These are phyloP conservation scores for Phoxinus phoxinus DNA, from an alignment of 2,113 vertebrate genomes.

Conservation along the genomic window DNA sequence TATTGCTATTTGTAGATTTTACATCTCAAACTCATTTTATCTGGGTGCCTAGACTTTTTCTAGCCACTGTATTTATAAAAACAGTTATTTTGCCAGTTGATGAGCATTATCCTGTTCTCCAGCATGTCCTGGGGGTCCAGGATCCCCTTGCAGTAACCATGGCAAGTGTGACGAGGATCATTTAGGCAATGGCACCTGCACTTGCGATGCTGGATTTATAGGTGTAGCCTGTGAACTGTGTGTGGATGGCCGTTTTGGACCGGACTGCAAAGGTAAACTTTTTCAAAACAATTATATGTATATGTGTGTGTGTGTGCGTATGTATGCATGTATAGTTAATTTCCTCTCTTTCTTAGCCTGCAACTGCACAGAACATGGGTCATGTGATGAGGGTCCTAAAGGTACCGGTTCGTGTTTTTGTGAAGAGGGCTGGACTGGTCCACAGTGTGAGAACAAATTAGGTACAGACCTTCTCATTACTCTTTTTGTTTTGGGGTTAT, in stretches of 20 bases:
- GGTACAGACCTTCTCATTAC: conserved; percentile 66
- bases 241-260: conserved; percentile 77
- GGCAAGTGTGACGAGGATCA: conserved; percentile 82
- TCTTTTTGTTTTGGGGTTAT: background rate
- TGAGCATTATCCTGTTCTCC: conserved; percentile 4
- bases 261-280: conserved; percentile 80
- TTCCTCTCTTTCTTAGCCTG: conserved; percentile 77
- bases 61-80: background rate
- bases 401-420: conserved; percentile 88
- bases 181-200: conserved; percentile 81
- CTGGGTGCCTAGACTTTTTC: background rate
- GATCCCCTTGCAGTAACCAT: conserved; percentile 79
- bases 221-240: conserved; percentile 88
- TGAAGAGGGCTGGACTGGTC: conserved; percentile 86
- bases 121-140: conserved; percentile 88
- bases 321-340: background rate
- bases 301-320: too few relatives aligned
- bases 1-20: background rate
- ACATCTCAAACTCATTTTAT: background rate
- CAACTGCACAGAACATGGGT: conserved; percentile 82
- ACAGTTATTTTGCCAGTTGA: background rate
- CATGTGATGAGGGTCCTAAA: conserved; percentile 80
- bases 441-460: conserved; percentile 78
- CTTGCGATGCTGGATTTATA: conserved; percentile 79
- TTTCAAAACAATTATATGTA: background rate